These are phyloP conservation scores for Leucania comma DNA, from an alignment of 2,888 invertebrate species.

Conservation along the genomic window DNA sequence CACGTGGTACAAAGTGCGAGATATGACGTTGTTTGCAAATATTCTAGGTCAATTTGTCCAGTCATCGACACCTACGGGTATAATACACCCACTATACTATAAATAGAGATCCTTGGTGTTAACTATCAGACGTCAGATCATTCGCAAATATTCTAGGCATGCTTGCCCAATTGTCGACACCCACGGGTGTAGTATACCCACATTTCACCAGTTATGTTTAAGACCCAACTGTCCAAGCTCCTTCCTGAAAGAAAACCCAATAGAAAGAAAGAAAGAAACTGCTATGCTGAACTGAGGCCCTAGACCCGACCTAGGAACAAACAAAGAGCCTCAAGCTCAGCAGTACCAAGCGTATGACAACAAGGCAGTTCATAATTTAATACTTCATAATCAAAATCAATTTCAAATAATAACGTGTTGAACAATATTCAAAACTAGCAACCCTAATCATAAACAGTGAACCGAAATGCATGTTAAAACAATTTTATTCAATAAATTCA, in stretches of 20 bases:
- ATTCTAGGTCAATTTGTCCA: neutral
- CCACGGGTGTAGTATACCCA: neutral
- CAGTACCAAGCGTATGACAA: neutral
- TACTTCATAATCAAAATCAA: neutral
- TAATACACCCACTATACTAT: neutral
- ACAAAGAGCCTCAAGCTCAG: too few species aligned
- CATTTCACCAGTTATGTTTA: neutral
- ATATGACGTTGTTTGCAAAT: neutral
- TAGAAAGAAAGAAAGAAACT: too few species aligned
- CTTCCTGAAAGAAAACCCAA: too few species aligned
- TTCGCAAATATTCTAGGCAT: neutral
- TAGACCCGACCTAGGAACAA: too few species aligned
- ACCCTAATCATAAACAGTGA: constrained; percentile 25
- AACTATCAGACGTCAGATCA: neutral
- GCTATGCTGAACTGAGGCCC: too few species aligned
- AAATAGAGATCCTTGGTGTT: too few species aligned
- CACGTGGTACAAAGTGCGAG: neutral
- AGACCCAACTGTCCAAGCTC: neutral
- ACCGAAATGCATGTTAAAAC: constrained; percentile 62
- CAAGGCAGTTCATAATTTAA: neutral
- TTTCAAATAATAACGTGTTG: neutral
- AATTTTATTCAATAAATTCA: constrained; percentile 85
- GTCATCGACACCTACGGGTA: neutral
- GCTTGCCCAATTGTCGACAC: neutral
- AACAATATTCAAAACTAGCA: constrained; percentile 1